Evolutionary conservation across 2,888 invertebrate genomes (phyloP).

Genomic region (Pyrochroa serraticornis): DNA sequence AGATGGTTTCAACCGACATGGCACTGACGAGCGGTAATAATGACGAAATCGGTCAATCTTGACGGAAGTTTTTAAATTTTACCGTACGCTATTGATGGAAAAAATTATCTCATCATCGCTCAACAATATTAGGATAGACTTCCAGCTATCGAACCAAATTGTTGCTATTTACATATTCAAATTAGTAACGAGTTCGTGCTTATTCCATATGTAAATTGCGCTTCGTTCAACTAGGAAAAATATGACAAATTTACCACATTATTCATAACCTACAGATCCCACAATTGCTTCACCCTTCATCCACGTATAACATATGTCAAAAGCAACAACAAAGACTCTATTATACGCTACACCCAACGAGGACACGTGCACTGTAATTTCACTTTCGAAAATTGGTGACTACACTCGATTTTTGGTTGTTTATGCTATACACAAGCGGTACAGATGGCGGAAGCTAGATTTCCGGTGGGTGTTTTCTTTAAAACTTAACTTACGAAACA

Average conservation of each 20-base stretch:
- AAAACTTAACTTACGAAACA: neutral
- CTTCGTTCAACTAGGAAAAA: neutral
- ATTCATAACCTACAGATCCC: neutral
- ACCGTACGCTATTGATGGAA: too few species aligned
- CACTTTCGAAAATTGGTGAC: too few species aligned
- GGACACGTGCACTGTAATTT: too few species aligned
- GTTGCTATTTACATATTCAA: neutral
- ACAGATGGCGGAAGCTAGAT: slow-evolving; percentile 14
- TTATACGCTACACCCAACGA: neutral
- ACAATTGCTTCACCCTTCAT: neutral
- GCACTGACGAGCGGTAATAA: too few species aligned
- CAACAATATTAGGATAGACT: too few species aligned
- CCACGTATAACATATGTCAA: neutral
- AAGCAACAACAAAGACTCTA: neutral
- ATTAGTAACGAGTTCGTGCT: neutral
- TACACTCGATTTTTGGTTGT: neutral
- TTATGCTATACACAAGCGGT: slow-evolving; percentile 10
- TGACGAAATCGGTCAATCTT: too few species aligned
- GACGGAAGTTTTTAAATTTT: too few species aligned
- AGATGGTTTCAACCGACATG: too few species aligned
- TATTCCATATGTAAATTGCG: neutral
- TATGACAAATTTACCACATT: neutral
- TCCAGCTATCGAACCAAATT: neutral
- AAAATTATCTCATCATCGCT: too few species aligned
- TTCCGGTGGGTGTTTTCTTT: slow-evolving; percentile 16